Percentiles rank a stretch among this genome's conserved stretches.
phyloP scores from a whole-genome alignment of 2,888 invertebrate species.

The Trachelus tabidus region DNA sequence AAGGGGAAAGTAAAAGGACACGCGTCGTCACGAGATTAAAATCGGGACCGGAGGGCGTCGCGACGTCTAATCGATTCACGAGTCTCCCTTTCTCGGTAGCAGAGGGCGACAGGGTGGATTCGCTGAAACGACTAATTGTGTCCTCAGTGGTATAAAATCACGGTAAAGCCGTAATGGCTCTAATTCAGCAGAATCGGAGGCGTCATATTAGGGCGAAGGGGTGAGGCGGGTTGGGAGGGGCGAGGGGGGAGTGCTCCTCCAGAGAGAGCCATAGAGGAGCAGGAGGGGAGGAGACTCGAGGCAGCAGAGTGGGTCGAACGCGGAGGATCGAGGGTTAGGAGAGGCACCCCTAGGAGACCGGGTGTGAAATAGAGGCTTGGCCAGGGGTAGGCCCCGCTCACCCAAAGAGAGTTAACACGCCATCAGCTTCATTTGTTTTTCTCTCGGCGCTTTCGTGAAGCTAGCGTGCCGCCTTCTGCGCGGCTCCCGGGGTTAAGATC shows the following conservation, averaged over 20 bases:
- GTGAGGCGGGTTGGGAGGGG: background rate
- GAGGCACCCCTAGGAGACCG: background rate
- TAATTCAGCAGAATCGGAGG: constrained; percentile 21
- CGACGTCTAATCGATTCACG: constrained; percentile 2
- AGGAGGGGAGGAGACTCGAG: background rate
- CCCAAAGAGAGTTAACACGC: constrained; percentile 5
- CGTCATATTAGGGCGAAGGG: background rate
- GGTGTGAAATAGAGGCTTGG: background rate
- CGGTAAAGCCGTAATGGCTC: constrained; percentile 30
- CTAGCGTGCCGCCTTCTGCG: constrained; percentile 16
- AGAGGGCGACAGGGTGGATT: constrained; percentile 1
- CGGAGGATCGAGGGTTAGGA: background rate
- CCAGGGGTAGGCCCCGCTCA: background rate
- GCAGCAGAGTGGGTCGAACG: background rate
- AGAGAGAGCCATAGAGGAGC: background rate
- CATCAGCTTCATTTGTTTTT: constrained; percentile 27
- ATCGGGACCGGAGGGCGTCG: background rate
- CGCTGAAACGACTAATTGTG: constrained; percentile 28
- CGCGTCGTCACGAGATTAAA: background rate
- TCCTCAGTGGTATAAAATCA: constrained; percentile 26
- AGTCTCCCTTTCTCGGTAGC: background rate
- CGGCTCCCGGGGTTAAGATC: background rate
- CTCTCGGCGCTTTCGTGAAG: constrained; percentile 16
- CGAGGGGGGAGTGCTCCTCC: background rate
- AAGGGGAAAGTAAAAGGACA: background rate